Evolutionary conservation across 2,797 vertebrate species (phyloP), one percentile per base, ranked within the genome.

Genomic region (Pelobates cultripes): DNA sequence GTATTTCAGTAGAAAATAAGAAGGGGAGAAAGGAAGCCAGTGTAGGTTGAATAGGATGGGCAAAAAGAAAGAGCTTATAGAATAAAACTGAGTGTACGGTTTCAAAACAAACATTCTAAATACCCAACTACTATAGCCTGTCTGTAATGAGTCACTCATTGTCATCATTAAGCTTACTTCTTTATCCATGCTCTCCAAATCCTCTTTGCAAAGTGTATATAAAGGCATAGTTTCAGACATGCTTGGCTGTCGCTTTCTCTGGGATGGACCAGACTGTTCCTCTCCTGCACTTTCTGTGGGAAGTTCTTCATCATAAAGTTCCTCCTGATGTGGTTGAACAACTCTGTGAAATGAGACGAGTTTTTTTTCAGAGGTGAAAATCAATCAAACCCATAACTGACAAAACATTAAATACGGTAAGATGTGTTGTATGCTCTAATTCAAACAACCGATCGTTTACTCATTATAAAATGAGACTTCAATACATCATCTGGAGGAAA

Each of bases 141-240:
- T 28, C 28, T 28, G 28, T 2, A 28, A 28, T 28, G 28, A 28
- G 28, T 64, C 61, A 4, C 61, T 64, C 61, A 17, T 4, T 28
- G 17, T 6, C n/a, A 67, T 15, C 7, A 43, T 66, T 53, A 40
- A 6, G 68, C 95, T 95, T 88, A 99, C 98, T 96, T 99, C 98
- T 92, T 91, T 98, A 90, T 99, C 97, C 98, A 99, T 99, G 92
- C 97, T 98, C 13, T 99, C 98, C 70, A 99, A 92, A 80, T 99
- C 98, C 88, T 99, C 98, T 91, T 97, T 99, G 91, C 97, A 99
- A 0, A 99, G 93, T 0, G 93, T 98, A 92, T 99, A 99, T 3
- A 99, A 94, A 2, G 98, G 98, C 96, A 98, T 96, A 0, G 93
- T 93, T 89, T 99, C 98, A 0, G 98, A 99, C 97, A 99, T 96